Evolutionary conservation across 92 coral and sea anemone genomes (phyloP).

Genomic region (Porites rus): DNA sequence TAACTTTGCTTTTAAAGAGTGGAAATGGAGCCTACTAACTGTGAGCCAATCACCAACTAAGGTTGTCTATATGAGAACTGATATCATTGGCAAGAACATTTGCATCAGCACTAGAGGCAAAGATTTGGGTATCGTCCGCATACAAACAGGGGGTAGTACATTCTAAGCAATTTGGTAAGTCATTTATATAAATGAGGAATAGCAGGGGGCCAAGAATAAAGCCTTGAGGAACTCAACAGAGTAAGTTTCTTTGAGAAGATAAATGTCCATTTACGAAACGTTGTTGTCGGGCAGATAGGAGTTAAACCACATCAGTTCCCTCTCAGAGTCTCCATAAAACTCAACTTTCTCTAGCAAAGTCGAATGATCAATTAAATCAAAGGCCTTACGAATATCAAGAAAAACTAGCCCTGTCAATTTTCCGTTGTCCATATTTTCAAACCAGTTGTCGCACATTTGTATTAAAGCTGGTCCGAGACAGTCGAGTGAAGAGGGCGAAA

Average conservation of each 20-base stretch:
- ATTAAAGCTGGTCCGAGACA: slow-evolving; percentile 1
- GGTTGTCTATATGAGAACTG: not conserved
- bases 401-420: slow-evolving; percentile 25
- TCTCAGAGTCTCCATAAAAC: slow-evolving; percentile 30
- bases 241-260: too few species aligned
- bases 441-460: not conserved
- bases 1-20: not conserved
- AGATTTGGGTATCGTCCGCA: not conserved
- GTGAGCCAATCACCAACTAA: not conserved
- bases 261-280: not conserved
- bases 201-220: too few species aligned
- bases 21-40: too few species aligned
- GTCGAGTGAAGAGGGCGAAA: not conserved
- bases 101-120: not conserved
- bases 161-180: not conserved
- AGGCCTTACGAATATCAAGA: slow-evolving; percentile 33
- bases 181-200: too few species aligned
- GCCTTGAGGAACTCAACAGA: too few species aligned
- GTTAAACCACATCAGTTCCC: slow-evolving; percentile 27
- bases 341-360: slow-evolving; percentile 35
- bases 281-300: slow-evolving; percentile 23
- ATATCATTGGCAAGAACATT: not conserved
- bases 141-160: not conserved
- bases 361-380: slow-evolving; percentile 29
- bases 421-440: slow-evolving; percentile 7